Evolutionary conservation across 1,140 invertebrate species (phyloP), one percentile per base, ranked within the genome.

Genomic region (Drosophila virilis): DNA sequence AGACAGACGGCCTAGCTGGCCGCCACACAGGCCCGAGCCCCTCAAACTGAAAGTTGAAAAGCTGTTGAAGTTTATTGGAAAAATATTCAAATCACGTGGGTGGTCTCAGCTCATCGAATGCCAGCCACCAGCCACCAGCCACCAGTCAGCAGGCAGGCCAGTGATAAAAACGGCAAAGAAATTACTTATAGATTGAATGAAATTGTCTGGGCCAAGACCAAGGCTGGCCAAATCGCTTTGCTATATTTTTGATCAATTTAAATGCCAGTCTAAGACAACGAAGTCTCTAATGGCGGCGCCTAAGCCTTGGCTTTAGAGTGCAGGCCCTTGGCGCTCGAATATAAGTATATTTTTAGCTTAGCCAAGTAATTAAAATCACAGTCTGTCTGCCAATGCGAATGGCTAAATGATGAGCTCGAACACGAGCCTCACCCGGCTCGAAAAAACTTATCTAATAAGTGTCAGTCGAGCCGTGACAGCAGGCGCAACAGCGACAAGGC

Each of bases 61-160:
- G 84, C 84, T 89, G 84, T 89, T 89, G 84, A 89, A 89, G 84
- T 89, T 89, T 89, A 89, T 91, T 91, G 88, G 83, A 88, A 91
- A 91, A 89, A 91, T 91, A 91, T 91, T 91, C 89, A 91, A 91
- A 91, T 91, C 88, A 88, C 88, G 79, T 91, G 88, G 88, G 88
- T 80, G 89, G 83, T 86, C 78, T 86, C 75, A 86, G 71, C 78
- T 76, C 78, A 72, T 76, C 72, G 64, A 50, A 61, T 59, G 13
- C 43, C 57, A 50, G 65, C n/a, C 33, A 37, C 8, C 50, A 64
- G 57, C 37, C 38, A 33, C 38, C 40, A 33, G 28, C n/a, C n/a
- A 37, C 8, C 50, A 64, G 57, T 42, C 38, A 33, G 50, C 40
- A 33, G 28, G 77, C 57, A 33, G 28, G 77, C 57, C 64, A 71